Evolutionary conservation across 37 sponge, comb jelly and placozoan genomes (phyloP), one percentile per base, ranked within the genome.

Genomic region (Bolinopsis microptera): DNA sequence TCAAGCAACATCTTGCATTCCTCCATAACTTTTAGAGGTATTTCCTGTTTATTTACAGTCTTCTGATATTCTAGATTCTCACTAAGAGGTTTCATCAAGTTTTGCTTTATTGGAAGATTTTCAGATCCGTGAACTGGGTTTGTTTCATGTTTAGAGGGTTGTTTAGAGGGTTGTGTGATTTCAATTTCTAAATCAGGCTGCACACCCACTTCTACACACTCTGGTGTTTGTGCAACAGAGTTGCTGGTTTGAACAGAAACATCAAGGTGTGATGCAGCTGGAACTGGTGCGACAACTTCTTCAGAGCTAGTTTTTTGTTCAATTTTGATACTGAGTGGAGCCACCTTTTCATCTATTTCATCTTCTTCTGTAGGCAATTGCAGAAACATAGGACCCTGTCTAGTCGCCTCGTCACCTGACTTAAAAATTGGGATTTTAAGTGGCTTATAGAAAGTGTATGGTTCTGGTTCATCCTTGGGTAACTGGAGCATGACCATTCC

Each of bases 1-100:
- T 86, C 90, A 21, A 86, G 31, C 36, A 86, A 34, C 48, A 86
- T 40, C 39, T 40, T 86, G 90, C 90, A 86, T 41, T 86, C 38
- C 30, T 86, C 90, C 90, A 86, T 86, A 1, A 86, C 35, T 41
- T 86, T 86, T 28, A 39, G 1, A 9, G 61, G 61, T 24, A 86
- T 41, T 39, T 86, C 90, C 16, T 86, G 61, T 40, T 38, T 39
- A 0, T 28, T 34, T 18, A 86, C 26, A 13, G 90, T 30, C 26
- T 38, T 39, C 2, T 86, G 90, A 40, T 86, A 86, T 39, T 39
- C 61, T 18, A 86, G 61, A 86, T 34, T 86, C 24, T 86, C 90
- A 33, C 33, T 32, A 33, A 36, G 80, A 0, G 80, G 80, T 34
- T 77, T 77, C 80, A 77, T 77, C 0, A 77, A 32, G 18, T 9